Evolutionary conservation across 2,113 vertebrate genomes (phyloP).

Genomic region (Baryphthengus martii): DNA sequence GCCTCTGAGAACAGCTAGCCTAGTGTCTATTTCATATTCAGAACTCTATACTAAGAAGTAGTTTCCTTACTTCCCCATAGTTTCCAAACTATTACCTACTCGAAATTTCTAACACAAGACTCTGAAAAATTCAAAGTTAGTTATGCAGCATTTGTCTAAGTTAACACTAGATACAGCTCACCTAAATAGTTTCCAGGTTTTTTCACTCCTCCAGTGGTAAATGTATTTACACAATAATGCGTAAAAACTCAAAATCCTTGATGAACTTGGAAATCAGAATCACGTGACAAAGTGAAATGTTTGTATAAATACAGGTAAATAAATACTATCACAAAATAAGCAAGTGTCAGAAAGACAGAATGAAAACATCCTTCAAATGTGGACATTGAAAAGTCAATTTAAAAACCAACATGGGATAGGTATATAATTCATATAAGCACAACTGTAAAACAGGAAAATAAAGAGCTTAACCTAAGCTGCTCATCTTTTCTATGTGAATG

Average conservation of each 20-base stretch:
- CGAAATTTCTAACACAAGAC: background rate
- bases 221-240: background rate
- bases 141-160: background rate
- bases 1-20: background rate
- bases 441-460: background rate
- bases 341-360: background rate
- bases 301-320: background rate
- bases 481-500: background rate
- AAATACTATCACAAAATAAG: background rate
- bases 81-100: background rate
- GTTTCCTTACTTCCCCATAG: background rate
- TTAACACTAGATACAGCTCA: background rate
- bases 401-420: background rate
- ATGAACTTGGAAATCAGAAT: background rate
- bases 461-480: background rate
- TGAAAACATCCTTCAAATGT: background rate
- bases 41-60: background rate
- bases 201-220: fast-evolving
- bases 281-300: background rate
- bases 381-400: background rate
- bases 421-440: background rate
- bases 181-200: fast-evolving
- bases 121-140: background rate
- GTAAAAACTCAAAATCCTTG: background rate
- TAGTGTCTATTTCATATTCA: background rate